Base-by-base conservation (phyloP, 1,140 invertebrate genomes). In the Nymphalis io region DNA sequence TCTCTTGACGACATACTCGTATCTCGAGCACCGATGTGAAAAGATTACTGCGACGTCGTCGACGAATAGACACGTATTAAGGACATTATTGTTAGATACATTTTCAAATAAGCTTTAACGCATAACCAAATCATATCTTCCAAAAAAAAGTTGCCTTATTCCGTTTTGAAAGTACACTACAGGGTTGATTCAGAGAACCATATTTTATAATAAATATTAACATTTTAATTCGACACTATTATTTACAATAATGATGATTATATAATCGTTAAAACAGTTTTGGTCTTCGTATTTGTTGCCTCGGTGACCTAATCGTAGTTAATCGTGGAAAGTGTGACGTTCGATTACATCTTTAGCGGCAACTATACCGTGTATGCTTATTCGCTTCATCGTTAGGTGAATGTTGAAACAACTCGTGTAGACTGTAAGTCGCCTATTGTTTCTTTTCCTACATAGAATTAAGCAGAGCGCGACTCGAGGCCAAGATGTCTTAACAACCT, bases 401-500 rank as follows among this genome's bases (percentile, higher is more conserved):
- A 75, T 73, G 63, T 59, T 67, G 73, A 68, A 80, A 80, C 74
- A 70, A 8, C 42, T 13, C 39, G 60, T 51, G 60, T 51, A 69
- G 40, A 69, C 60, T 63, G 60, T 51, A 65, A 62, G 69, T 60
- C 51, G 73, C 44, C 72, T 57, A 76, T 81, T 81, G 74, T 81
- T 73, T 75, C 59, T 68, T 20, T 72, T 69, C 70, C 69, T 66
- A 58, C 66, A 68, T 72, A 64, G 70, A 67, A 75, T 40, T 79
- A 83, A 86, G 61, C 80, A 81, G 82, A 85, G 80, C 85, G 81
- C 62, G 72, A 87, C 81, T 68, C 48, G 61, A 76, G 70, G 73
- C 76, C 78, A 77, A 16, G 12, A 39, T 39, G 48, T 16, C 33
- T 48, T 63, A 63, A 63, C 46, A 51, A 63, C 46, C 16, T 53